Evolutionary conservation across 2,113 vertebrate genomes (phyloP).

Genomic region (Gallinago paraguaiae): DNA sequence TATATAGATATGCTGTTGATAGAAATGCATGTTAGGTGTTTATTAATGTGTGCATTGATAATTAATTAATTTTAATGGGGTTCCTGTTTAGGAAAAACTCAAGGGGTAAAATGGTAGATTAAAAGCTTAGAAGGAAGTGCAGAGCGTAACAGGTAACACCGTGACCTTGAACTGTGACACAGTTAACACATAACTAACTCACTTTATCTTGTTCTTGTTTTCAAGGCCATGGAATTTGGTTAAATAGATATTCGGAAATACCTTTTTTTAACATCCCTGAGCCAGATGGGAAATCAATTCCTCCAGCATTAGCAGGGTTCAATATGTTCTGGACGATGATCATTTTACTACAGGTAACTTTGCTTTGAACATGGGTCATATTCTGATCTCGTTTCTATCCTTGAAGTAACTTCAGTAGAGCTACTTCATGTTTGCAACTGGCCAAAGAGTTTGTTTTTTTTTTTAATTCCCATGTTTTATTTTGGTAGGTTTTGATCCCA

Average conservation of each 20-base stretch:
- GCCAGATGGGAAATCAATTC: conserved; percentile 51
- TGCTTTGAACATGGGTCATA: neutral
- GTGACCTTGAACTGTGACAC: neutral
- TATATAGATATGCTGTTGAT: neutral
- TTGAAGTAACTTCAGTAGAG: neutral
- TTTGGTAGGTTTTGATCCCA: conserved; percentile 91
- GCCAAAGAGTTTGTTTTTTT: neutral
- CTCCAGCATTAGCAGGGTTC: conserved; percentile 84
- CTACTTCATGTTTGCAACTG: neutral
- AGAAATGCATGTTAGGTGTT: neutral
- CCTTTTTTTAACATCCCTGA: conserved; percentile 78
- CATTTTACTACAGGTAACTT: conserved; percentile 92
- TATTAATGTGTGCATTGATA: neutral
- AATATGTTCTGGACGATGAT: conserved; percentile 98
- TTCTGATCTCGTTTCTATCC: neutral
- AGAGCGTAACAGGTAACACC: neutral
- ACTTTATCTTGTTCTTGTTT: conserved; percentile 31
- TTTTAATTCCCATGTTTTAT: neutral
- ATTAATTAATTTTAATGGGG: neutral
- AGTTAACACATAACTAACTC: neutral
- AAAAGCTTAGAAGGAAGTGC: neutral
- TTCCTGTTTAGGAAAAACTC: neutral
- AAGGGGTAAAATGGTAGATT: neutral
- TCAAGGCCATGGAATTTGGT: conserved; percentile 90
- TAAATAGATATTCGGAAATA: conserved; percentile 69